These are phyloP conservation scores for Pterocles orientalis DNA, from an alignment of 2,113 vertebrate genomes.

Conservation along the genomic window DNA sequence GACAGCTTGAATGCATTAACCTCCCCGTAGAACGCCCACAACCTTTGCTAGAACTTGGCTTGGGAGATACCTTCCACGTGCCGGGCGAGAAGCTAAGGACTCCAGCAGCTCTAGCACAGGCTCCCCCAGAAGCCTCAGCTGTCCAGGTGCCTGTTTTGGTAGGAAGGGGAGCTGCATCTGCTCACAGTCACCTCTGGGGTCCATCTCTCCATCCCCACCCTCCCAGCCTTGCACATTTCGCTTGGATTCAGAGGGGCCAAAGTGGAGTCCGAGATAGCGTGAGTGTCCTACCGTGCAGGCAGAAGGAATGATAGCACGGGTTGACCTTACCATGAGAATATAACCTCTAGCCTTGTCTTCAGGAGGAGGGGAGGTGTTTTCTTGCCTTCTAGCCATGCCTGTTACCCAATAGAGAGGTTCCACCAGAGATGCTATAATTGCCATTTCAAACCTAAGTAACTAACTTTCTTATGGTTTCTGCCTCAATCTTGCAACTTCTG, in stretches of 20 bases:
- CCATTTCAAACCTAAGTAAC: neutral
- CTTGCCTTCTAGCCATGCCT: neutral
- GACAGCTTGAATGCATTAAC: constrained; percentile 62
- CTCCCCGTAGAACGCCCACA: constrained; percentile 45
- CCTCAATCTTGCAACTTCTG: neutral
- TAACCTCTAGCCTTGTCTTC: neutral
- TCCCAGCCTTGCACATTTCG: neutral
- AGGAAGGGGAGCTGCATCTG: accelerated
- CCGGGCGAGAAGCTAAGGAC: neutral
- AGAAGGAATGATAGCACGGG: neutral
- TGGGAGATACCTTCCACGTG: constrained; percentile 47
- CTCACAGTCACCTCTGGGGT: neutral
- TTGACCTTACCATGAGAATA: neutral
- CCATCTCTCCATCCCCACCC: too few relatives aligned
- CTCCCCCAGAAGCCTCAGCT: neutral
- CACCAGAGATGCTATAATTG: neutral
- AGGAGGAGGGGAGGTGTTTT: neutral
- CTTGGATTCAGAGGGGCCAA: neutral
- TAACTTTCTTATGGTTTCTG: neutral
- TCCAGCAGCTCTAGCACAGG: neutral
- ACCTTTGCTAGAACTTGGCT: constrained; percentile 38
- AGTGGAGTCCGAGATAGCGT: accelerated
- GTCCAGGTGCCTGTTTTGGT: accelerated
- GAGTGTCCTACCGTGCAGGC: neutral
- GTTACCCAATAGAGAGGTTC: neutral